Evolutionary conservation across 2,888 invertebrate species (phyloP).

Genomic region (Sesamia inferens): DNA sequence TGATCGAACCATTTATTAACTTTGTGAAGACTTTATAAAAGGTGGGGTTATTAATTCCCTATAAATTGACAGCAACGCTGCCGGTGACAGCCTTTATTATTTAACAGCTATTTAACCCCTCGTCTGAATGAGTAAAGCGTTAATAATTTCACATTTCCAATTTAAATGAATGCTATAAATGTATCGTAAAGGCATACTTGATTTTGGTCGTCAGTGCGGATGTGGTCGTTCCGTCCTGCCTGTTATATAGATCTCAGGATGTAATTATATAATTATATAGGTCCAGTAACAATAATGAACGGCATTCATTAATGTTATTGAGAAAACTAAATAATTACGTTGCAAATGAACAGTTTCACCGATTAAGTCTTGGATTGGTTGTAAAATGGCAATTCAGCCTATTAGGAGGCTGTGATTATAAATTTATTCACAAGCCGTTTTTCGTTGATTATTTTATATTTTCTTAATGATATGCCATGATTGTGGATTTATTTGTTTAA

Average conservation of each 20-base stretch:
- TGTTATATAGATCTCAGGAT: slow-evolving; percentile 28
- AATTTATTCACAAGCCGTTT: slow-evolving; percentile 25
- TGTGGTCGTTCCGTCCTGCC: slow-evolving; percentile 50
- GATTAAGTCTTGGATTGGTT: slow-evolving; percentile 20
- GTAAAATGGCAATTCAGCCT: slow-evolving; percentile 18
- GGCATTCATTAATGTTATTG: slow-evolving; percentile 35
- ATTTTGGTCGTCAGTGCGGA: slow-evolving; percentile 42
- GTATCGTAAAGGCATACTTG: slow-evolving; percentile 43
- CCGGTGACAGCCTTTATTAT: slow-evolving; percentile 49
- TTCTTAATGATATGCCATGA: slow-evolving; percentile 3
- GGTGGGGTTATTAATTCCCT: slow-evolving; percentile 55
- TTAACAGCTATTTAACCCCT: slow-evolving; percentile 54
- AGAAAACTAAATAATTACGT: slow-evolving; percentile 31
- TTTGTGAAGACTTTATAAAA: slow-evolving; percentile 49
- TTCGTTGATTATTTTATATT: slow-evolving; percentile 4
- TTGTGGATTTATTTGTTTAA: neutral
- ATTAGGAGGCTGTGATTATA: slow-evolving; percentile 19
- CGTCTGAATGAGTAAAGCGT: slow-evolving; percentile 35
- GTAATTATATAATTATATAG: too few relatives aligned
- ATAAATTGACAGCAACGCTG: slow-evolving; percentile 49
- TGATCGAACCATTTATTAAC: slow-evolving; percentile 61
- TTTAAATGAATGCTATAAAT: slow-evolving; percentile 39
- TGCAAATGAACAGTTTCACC: slow-evolving; percentile 22
- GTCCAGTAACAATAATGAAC: slow-evolving; percentile 41
- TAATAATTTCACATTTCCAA: slow-evolving; percentile 46